These are phyloP conservation scores for Turdus rufiventris DNA, from an alignment of 2,113 vertebrate species.

Conservation along the genomic window DNA sequence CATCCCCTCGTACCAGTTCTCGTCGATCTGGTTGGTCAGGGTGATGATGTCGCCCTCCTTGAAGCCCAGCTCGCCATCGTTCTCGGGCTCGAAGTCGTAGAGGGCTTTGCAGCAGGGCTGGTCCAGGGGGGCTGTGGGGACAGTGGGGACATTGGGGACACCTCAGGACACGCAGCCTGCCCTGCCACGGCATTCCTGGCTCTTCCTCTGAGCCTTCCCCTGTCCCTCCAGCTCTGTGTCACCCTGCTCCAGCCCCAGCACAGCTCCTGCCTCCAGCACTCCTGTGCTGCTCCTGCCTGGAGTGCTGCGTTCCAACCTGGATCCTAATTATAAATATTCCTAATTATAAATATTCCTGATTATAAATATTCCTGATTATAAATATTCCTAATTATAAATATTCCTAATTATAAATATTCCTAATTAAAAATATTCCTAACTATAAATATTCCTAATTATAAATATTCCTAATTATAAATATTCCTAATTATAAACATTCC, in stretches of 20 bases:
- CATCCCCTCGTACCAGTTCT: constrained; percentile 99
- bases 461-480: no score
- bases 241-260: neutral
- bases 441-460: no score
- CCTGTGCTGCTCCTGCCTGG: accelerated
- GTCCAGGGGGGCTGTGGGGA: constrained; percentile 76
- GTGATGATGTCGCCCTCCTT: constrained; percentile 94
- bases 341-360: no score
- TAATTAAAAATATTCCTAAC: no score
- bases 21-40: constrained; percentile 97
- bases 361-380: no score
- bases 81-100: constrained; percentile 96
- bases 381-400: no score
- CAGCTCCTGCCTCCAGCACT: neutral
- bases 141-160: neutral
- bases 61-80: constrained; percentile 96
- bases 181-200: no score
- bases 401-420: no score
- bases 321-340: no score
- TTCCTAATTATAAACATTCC: no score
- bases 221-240: accelerated
- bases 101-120: constrained; percentile 95
- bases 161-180: accelerated
- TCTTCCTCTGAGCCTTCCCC: accelerated
- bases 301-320: neutral